Base-by-base conservation (phyloP, 2,888 invertebrate genomes). In the Drosophila eohydei region DNA sequence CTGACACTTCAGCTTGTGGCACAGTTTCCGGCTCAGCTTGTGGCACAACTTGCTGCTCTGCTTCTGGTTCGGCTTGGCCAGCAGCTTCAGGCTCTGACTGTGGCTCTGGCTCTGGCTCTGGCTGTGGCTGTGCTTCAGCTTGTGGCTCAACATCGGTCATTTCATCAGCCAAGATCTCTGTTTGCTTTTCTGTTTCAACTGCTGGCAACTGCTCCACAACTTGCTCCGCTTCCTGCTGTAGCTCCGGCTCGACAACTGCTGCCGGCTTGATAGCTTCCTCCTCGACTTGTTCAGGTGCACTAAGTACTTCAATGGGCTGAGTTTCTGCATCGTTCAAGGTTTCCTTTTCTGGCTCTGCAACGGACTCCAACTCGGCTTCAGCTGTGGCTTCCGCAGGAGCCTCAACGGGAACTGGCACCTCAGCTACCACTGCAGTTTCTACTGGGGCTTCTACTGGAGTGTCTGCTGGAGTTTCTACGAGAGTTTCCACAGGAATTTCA, bases 91-190 rank as follows among this genome's bases (percentile, higher is more conserved):
- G n/a, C 41, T 41, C 41, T 41, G 32, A 14, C 11, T 54, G 14
- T 1, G 46, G 8, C 26, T 56, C 44, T 14, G 36, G 14, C 14
- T 41, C 41, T 44, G 21, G 21, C 44, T 48, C 48, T 30, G 36
- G 28, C 4, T 57, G 14, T 2, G 51, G 12, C 32, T 64, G 40
- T 6, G 48, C 51, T 32, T 26, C 55, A 21, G 38, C 55, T 36
- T 36, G 44, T 40, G 38, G 40, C 16, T 38, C 46, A 38, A 8
- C 44, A 32, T 46, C 68, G n/a, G 9, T 12, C 7, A 68, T 8
- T 21, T 68, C 48, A 41, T 55, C 69, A 21, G 66, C 34, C n/a
- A 55, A 11, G n/a, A 68, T 40, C 5, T 46, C 34, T 11, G 54
- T 8, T 7, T n/a, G 46, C 16, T 68, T 66, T 12, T 48, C 40